Conservation (phyloP, 2,797 vertebrate species). For the Sphenopsis melanotis region DNA sequence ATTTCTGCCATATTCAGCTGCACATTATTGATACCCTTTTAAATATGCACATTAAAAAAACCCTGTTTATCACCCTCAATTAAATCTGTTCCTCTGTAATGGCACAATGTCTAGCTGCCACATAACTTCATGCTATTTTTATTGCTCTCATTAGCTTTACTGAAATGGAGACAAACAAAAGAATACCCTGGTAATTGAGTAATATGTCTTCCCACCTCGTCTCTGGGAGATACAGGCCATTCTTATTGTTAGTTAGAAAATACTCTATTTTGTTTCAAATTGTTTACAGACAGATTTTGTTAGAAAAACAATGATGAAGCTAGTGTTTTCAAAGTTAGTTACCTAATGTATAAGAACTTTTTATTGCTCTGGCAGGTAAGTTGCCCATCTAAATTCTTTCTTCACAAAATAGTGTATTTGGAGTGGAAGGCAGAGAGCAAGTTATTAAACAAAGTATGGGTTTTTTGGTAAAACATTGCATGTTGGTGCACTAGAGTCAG, state of each 20-base stretch:
- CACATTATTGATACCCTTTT: background rate
- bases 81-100: background rate
- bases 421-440: background rate
- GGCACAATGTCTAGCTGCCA: background rate
- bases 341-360: background rate
- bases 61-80: fast-evolving
- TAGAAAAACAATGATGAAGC: background rate
- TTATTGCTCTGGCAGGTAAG: background rate
- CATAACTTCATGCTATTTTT: conserved; percentile 4
- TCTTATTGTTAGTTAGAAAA: background rate
- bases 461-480: background rate
- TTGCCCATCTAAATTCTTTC: background rate
- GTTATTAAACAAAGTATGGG: background rate
- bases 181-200: background rate
- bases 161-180: background rate
- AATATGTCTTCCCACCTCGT: background rate
- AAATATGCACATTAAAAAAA: background rate
- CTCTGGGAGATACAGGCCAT: background rate
- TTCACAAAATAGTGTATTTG: background rate
- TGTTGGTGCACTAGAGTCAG: background rate
- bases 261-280: background rate
- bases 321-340: background rate
- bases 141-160: background rate
- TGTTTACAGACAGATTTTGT: background rate
- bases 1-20: background rate